Evolutionary conservation across 37 sponge, comb jelly and placozoan genomes (phyloP), one percentile per base, ranked within the genome.

Genomic region (Halichondria panicea): DNA sequence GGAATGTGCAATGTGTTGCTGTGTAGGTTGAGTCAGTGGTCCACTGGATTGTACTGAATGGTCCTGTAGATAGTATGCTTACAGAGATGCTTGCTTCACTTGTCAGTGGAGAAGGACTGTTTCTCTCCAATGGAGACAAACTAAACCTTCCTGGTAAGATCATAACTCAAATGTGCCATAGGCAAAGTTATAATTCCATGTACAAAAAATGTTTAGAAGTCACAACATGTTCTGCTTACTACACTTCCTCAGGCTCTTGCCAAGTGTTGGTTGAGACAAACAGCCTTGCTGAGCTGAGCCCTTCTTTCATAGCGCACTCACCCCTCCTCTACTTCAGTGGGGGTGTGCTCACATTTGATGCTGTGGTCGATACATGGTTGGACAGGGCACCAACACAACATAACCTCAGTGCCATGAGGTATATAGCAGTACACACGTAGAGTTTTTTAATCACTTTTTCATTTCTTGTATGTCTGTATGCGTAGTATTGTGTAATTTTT

Each of bases 11-110:
- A 37, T 22, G 66, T 34, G 36, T 31, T 30, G 33, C 32, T 7
- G 18, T 63, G 36, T 19, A 63, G 64, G 6, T 11, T 9, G 63
- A 18, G 35, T 0, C 46, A 18, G 68, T 77, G 27, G 32, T 38
- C 15, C 78, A 81, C 53, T 91, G 91, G 91, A n/a, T 91, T 22
- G 76, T 91, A 1, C 55, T 85, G 62, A 83, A 91, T 53, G 91
- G 91, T 13, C 91, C 83, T 1, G 45, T 91, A 5, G 43, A 43
- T 0, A 30, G 37, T 0, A 8, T 12, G 12, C n/a, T 73, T 38
- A 31, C 28, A 22, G 73, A 52, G 4, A 24, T 38, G 9, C 46
- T 91, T 0, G 24, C 24, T 1, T 15, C 43, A 19, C 55, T 90
- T 25, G 13, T 66, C 0, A n/a, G 45, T 25, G 64, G 28, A 0